Conservation (phyloP, 2,113 vertebrate genomes). For the Uropsilus gracilis region DNA sequence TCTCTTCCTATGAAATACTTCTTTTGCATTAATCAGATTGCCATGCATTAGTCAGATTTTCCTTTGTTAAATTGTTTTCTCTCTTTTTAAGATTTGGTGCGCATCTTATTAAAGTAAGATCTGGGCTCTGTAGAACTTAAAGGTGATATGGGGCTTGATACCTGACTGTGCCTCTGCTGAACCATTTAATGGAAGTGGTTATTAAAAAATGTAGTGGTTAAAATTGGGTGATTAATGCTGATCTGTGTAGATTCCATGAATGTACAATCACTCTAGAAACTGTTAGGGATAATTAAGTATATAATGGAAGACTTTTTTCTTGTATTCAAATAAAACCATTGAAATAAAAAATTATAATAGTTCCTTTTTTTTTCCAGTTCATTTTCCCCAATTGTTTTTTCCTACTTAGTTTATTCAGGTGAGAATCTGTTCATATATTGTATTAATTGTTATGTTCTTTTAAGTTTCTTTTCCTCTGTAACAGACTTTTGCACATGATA, state of each 20-base stretch:
- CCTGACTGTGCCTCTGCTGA: too few species aligned
- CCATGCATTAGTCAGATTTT: background rate
- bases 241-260: too few species aligned
- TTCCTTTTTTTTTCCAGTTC: background rate
- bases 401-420: background rate
- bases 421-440: background rate
- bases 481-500: background rate
- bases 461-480: background rate
- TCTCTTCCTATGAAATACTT: background rate
- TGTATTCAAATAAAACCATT: background rate
- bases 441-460: background rate
- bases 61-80: slow-evolving; percentile 46
- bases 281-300: too few species aligned
- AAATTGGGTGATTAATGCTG: too few species aligned
- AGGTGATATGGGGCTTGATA: too few species aligned
- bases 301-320: background rate
- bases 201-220: too few species aligned
- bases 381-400: background rate
- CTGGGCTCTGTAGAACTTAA: too few species aligned
- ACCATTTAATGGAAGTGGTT: too few species aligned
- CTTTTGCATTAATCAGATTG: too few species aligned
- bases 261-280: too few species aligned
- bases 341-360: slow-evolving; percentile 17
- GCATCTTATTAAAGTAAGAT: background rate
- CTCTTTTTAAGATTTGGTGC: background rate